Conservation (phyloP, 92 coral and sea anemone species). For the Phenganax marumi region DNA sequence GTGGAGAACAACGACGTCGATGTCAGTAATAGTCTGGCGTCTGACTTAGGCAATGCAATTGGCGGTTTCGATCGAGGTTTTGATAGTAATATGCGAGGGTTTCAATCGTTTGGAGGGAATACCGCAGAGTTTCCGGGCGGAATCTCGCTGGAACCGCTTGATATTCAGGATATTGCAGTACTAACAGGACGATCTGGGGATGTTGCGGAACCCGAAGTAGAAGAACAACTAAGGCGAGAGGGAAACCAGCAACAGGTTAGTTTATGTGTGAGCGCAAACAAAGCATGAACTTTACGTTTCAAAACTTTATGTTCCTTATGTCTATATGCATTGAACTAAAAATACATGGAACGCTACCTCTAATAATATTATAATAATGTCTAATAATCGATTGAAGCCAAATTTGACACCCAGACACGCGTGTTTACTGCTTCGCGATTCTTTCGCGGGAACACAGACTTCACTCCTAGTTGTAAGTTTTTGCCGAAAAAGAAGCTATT, state of each 20-base stretch:
- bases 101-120: background rate
- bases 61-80: slow-evolving; percentile 20
- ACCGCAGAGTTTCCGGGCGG: slow-evolving; percentile 18
- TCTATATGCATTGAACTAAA: too few species aligned
- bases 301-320: too few species aligned
- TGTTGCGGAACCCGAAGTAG: slow-evolving; percentile 27
- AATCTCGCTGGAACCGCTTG: slow-evolving; percentile 29
- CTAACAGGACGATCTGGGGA: slow-evolving; percentile 28
- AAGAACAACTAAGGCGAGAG: slow-evolving; percentile 22
- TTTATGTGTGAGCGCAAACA: too few species aligned
- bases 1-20: slow-evolving; percentile 5
- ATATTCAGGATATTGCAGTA: slow-evolving; percentile 20
- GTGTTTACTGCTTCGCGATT: too few species aligned
- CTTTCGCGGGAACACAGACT: too few species aligned
- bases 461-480: too few species aligned
- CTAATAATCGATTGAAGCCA: too few species aligned
- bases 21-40: slow-evolving; percentile 15
- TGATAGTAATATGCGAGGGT: background rate
- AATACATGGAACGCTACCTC: too few species aligned
- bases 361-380: too few species aligned
- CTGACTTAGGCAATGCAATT: slow-evolving; percentile 35
- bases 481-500: too few species aligned
- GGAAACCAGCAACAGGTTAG: slow-evolving; percentile 29
- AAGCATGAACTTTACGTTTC: too few species aligned
- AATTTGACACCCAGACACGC: too few species aligned